Base-by-base conservation (phyloP, 2,797 vertebrate species). In the Manis javanica region DNA sequence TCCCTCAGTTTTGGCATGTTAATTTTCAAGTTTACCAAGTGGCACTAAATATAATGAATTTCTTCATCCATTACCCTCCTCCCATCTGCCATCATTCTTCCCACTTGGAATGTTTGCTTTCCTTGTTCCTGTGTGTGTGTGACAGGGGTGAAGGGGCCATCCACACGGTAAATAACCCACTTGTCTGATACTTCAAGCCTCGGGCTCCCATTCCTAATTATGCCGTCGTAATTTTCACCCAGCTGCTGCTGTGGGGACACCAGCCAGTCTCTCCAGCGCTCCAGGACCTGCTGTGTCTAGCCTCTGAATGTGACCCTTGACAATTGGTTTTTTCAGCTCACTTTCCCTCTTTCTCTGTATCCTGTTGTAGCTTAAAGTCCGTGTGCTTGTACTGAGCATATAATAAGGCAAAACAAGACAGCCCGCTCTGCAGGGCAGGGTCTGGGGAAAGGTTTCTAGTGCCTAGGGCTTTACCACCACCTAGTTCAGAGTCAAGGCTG, bases 221-320 rank as follows among this genome's bases (percentile, higher is more conserved):
- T n/a, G 12, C 74, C 79, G 16, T 4, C 91, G 95, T 97, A 90
- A 97, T 96, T 97, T 95, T 75, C 87, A 87, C 84, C 90, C 16
- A 42, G 71, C 95, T 88, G 94, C 9, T 34, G 91, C 51, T 89
- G 69, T 64, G 89, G 97, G 82, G 94, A 96, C 90, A 68, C 83
- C 90, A 93, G 94, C 93, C 77, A 13, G 31, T 64, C 82, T 75
- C 91, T 94, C 63, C 83, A 66, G 86, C 57, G 72, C 95, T 86
- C 97, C 91, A 84, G 24, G 49, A 96, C 96, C 93, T 72, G 82
- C 85, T 91, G 49, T 87, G 85, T 87, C 64, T 71, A 37, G 78
- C 85, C 68, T 97, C 95, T 96, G 94, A 84, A 94, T 95, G 49
- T 96, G 95, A 97, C 97, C 96, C 95, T 96, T 94, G 96, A 46